Base-by-base conservation (phyloP, 2,888 invertebrate genomes). In the Lacanobia oleracea region DNA sequence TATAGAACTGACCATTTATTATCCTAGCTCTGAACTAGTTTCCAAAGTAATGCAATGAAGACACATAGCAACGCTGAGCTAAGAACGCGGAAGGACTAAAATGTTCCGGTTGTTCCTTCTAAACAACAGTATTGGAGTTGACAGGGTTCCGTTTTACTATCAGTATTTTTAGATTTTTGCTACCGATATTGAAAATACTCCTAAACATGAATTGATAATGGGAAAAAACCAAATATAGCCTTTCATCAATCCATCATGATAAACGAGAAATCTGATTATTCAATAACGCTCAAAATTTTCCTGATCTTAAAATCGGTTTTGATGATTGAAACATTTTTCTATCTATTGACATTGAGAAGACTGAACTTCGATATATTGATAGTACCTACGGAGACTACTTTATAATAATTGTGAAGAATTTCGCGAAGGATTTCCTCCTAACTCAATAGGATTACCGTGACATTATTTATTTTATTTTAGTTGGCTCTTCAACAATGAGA, bases 221-320 rank as follows among this genome's bases (percentile, higher is more conserved):
- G 12, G 4, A 61, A 74, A 40, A 74, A 59, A 21, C 18, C 18
- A 33, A 57, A 50, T 43, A 59, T 54, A 73, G 8, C 45, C 14
- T 53, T 12, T 37, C 21, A 77, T 80, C 77, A 18, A 67, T 80
- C 77, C 21, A 67, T 77, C 77, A 75, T 65, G 77, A 77, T 77
- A 80, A 80, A 53, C 10, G 8, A 65, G 14, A 68, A 53, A 69
- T 69, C 56, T 63, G 60, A 67, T 63, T 50, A 33, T 69, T 56
- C 57, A 53, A 60, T 61, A 61, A 70, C 8, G 27, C 16, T 33
- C 18, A 0, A 23, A 56, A 60, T 43, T 66, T 66, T 51, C 59
- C 50, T 63, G 12, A 50, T 1, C 9, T 62, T 10, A 68, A 27
- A 62, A 57, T 61, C 10, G 1, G 10, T 56, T 56, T 23, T 10